Base-by-base conservation (phyloP, 1,140 invertebrate genomes). In the Sarcophaga bullata region DNA sequence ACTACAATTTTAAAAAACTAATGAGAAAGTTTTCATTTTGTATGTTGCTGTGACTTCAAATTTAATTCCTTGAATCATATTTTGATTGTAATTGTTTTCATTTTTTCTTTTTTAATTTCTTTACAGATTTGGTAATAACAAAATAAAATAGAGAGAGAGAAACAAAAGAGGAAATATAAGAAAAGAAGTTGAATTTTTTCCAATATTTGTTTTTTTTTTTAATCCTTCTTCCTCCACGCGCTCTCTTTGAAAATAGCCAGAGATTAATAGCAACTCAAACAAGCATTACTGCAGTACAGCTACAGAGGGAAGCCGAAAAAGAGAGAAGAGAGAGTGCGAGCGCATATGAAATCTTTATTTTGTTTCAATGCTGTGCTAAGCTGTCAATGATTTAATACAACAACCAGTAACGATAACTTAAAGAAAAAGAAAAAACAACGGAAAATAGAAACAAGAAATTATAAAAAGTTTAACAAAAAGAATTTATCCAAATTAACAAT, bases 111-210 rank as follows among this genome's bases (percentile, higher is more conserved):
- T 68, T 68, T 37, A 37, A 37, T 68, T 68, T 68, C 62, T 68
- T 68, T 68, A 25, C 62, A 68, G 62, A 68, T 68, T 68, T 68
- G 62, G 17, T 19, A 58, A 58, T n/a, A 58, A 58, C 54, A 58
- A 68, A 37, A 37, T 37, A 37, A 37, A 37, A 37, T 37, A 37
- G 25, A 37, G 25, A 37, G 4, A 4, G 25, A 37, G n/a, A n/a
- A n/a, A n/a, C n/a, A n/a, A 37, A 37, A 37, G 25, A 37, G 25
- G 25, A 37, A 37, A 37, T 37, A 37, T 8, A 68, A 68, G 8
- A 68, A 68, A 19, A 19, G 6, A 19, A 68, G 10, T 68, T 68
- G 62, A n/a, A 68, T 68, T 68, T 68, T 17, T 68, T 68, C 19
- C 62, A 19, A 19, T 19, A 19, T 19, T 68, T 68, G 62, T 68